Percentiles rank a stretch among this genome's conserved stretches.
Conservation (phyloP, 2,797 vertebrate genomes). For the Alectoris magna region DNA sequence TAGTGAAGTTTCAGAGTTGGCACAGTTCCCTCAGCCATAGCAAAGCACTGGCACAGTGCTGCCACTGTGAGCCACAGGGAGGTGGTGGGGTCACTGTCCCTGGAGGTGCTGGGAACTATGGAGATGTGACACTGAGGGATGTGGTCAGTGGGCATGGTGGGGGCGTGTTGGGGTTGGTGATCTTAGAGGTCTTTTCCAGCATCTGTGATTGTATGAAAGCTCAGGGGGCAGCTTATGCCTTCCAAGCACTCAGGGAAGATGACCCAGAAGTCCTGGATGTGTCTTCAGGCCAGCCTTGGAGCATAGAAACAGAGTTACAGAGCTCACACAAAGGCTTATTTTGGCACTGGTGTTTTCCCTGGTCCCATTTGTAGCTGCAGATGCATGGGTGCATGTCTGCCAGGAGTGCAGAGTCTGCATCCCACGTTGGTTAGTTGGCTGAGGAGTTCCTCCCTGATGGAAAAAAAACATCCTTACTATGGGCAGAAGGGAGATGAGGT, state of each 20-base stretch:
- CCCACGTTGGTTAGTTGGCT: neutral
- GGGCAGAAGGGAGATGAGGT: neutral
- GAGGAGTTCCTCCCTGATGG: neutral
- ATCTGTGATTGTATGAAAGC: neutral
- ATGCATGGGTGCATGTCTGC: fast-evolving
- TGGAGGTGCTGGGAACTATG: too few relatives aligned
- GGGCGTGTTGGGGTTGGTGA: too few relatives aligned
- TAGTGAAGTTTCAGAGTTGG: neutral
- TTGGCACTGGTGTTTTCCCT: fast-evolving
- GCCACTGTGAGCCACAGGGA: too few relatives aligned
- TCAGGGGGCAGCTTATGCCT: neutral
- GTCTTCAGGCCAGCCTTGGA: neutral
- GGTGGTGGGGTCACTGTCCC: too few relatives aligned
- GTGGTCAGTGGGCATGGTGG: too few relatives aligned
- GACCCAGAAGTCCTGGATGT: neutral
- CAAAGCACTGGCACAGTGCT: neutral
- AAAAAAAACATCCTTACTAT: neutral
- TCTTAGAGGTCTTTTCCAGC: too few relatives aligned
- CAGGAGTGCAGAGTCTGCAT: neutral
- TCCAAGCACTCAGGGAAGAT: neutral
- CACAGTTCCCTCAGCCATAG: neutral
- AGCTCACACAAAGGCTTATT: neutral
- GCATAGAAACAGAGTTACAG: neutral
- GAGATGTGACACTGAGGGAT: too few relatives aligned
- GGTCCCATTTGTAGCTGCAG: neutral